Evolutionary conservation across 2,888 invertebrate genomes (phyloP).

Genomic region (Drosophila sordidapex): DNA sequence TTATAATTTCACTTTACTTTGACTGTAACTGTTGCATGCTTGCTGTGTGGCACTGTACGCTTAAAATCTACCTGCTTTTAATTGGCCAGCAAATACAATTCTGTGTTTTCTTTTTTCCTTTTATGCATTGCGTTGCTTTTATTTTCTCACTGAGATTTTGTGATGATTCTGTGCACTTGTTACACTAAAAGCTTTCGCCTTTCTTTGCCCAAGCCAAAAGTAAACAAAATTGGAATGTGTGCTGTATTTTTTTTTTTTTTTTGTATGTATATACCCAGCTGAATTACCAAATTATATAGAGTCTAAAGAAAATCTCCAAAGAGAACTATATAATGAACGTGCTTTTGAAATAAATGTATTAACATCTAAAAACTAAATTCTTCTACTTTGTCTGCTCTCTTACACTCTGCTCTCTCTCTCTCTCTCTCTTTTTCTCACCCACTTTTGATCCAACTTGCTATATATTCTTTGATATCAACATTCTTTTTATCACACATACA

Average conservation of each 20-base stretch:
- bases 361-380: conserved; percentile 59
- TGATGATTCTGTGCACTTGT: conserved; percentile 34
- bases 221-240: conserved; percentile 41
- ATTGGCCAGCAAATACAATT: conserved; percentile 35
- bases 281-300: conserved; percentile 31
- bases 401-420: conserved; percentile 53
- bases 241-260: not conserved
- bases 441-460: conserved; percentile 34
- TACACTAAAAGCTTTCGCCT: conserved; percentile 16
- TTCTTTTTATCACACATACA: conserved; percentile 12
- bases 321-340: conserved; percentile 25
- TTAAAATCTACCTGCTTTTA: conserved; percentile 10
- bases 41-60: conserved; percentile 39
- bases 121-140: not conserved
- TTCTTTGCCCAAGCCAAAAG: conserved; percentile 18
- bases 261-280: conserved; percentile 20
- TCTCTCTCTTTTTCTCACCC: conserved; percentile 47
- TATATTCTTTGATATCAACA: conserved; percentile 20
- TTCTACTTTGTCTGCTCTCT: conserved; percentile 79
- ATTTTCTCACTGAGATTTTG: conserved; percentile 24
- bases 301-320: conserved; percentile 9
- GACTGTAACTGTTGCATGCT: conserved; percentile 46
- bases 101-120: not conserved
- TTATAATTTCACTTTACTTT: not conserved
- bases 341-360: conserved; percentile 46